These are phyloP conservation scores for Petrocephalus sullivani DNA, from an alignment of 2,797 vertebrate genomes.

Conservation along the genomic window DNA sequence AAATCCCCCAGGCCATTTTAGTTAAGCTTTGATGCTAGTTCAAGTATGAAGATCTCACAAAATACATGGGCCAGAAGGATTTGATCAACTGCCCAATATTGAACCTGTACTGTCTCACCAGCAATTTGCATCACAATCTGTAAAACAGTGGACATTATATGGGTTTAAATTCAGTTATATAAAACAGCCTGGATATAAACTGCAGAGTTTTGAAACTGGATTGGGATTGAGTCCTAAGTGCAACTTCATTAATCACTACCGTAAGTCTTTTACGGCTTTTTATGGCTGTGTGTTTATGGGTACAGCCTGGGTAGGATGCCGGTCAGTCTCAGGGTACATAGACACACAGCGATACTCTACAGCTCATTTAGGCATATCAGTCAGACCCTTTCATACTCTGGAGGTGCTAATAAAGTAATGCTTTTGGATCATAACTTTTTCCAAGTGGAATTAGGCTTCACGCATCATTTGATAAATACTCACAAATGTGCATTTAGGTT, in stretches of 20 bases:
- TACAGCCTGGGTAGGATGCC: too few species aligned
- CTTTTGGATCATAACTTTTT: too few species aligned
- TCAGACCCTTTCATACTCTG: too few species aligned
- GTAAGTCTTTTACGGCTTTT: neutral
- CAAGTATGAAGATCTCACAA: neutral
- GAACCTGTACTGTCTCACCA: neutral
- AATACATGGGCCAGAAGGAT: neutral
- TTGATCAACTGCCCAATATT: neutral
- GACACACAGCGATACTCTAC: too few species aligned
- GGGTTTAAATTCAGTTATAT: neutral
- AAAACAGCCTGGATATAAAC: neutral
- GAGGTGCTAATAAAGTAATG: too few species aligned
- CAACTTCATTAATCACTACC: neutral
- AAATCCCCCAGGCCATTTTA: neutral
- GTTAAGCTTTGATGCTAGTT: neutral
- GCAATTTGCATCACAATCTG: neutral
- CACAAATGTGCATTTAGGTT: too few species aligned
- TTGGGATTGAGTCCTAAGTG: neutral
- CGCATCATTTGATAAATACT: too few species aligned
- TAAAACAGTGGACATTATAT: neutral
- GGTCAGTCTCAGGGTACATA: too few species aligned
- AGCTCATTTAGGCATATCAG: too few species aligned
- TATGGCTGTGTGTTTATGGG: too few species aligned
- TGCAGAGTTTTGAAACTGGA: neutral
- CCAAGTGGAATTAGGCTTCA: too few species aligned